Base-by-base conservation (phyloP, 1,140 invertebrate species). In the Danaus melanippus region DNA sequence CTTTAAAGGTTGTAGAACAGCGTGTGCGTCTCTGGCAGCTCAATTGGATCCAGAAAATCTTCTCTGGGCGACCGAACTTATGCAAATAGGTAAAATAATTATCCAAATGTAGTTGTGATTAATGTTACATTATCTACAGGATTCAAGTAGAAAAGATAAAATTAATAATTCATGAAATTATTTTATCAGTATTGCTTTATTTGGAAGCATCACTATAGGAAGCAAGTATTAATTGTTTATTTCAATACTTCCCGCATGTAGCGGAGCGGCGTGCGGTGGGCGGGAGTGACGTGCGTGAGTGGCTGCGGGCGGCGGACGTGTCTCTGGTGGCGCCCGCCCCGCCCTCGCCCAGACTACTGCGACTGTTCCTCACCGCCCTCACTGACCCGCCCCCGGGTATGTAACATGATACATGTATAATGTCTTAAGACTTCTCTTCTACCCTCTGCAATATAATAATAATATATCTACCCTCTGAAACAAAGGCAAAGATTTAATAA, bases 41-140 rank as follows among this genome's bases (percentile, higher is more conserved):
- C 68, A 77, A 49, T 60, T 85, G 12, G 80, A 78, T 50, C 76
- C 79, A 0, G 57, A 46, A 0, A 76, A 79, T 56, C 55, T 84
- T 10, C 62, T 66, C 9, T 86, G 84, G 79, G 76, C 79, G 5
- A 76, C 73, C 1, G 79, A 79, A 53, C 58, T 81, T 8, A 67
- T 82, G 71, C 76, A 78, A 51, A 58, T 78, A 46, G 70, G 78
- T 85, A 62, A 72, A 32, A 32, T 32, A 7, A 32, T 32, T 7
- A 32, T 32, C 4, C 6, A 32, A 7, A 32, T 21, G 5, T 7
- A 32, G 7, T 32, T 32, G 7, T 7, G 0, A 32, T 32, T 32
- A 3, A 32, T 32, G 4, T 8, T 32, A 32, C 21, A 32, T 32
- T 32, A 32, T 7, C 21, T 32, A 32, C 21, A 32, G 7, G 21